Conservation (phyloP, 1,140 invertebrate species). For the Temnothorax curvispinosus region DNA sequence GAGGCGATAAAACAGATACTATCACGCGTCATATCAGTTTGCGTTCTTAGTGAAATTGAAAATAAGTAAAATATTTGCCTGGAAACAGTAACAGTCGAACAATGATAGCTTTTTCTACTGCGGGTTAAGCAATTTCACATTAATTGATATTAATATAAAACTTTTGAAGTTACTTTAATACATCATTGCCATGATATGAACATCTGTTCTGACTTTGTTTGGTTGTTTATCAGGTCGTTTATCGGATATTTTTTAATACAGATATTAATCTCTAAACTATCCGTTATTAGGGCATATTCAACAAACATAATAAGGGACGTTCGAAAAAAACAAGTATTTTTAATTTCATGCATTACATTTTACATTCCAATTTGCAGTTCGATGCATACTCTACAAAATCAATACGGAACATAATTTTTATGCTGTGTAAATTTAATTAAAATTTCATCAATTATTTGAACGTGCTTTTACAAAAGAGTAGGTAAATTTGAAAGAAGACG, state of each 20-base stretch:
- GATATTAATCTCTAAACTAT: not conserved
- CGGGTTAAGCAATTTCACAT: not conserved
- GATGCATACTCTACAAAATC: not conserved
- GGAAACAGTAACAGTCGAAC: not conserved
- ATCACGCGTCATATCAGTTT: not conserved
- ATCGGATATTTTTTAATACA: slow-evolving; percentile 4
- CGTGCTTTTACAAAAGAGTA: not conserved
- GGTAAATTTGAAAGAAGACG: not conserved
- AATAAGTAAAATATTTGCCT: not conserved
- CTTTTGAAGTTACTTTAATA: not conserved
- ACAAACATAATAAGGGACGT: not conserved
- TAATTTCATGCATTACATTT: not conserved
- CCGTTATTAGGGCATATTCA: not conserved
- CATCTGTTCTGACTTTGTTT: not conserved
- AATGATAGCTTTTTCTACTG: not conserved
- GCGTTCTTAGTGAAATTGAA: not conserved
- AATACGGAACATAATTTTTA: not conserved
- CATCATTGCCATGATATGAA: not conserved
- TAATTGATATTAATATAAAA: not conserved
- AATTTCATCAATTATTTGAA: not conserved
- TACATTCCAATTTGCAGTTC: not conserved
- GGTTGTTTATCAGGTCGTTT: slow-evolving; percentile 5
- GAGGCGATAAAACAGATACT: not conserved
- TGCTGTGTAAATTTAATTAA: not conserved
- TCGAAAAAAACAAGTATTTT: too few relatives aligned